Conservation (phyloP, 2,888 invertebrate genomes). For the Muscina levida region DNA sequence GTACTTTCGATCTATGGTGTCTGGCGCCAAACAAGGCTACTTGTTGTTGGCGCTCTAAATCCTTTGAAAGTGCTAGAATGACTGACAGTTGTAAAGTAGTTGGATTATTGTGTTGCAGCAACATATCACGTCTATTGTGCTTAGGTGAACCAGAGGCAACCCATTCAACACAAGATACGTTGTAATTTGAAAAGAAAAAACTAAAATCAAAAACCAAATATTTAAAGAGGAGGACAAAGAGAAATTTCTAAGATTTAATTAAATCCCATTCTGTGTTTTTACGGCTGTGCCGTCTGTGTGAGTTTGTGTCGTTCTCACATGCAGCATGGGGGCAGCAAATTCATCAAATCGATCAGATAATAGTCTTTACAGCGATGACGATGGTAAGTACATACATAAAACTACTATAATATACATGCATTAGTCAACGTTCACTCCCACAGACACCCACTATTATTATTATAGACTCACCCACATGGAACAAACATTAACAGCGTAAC, state of each 20-base stretch:
- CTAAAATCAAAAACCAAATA: not conserved
- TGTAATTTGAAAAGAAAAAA: constrained; percentile 21
- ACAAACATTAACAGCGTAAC: too few species aligned
- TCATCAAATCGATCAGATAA: constrained; percentile 78
- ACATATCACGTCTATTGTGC: not conserved
- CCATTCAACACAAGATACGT: not conserved
- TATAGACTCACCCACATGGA: too few species aligned
- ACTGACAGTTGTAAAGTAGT: constrained; percentile 5
- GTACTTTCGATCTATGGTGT: not conserved
- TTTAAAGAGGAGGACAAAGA: too few species aligned
- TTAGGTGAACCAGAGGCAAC: too few species aligned
- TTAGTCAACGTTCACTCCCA: not conserved
- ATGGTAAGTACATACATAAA: constrained; percentile 76
- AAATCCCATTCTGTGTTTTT: too few species aligned
- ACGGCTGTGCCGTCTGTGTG: not conserved
- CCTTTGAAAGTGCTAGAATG: constrained; percentile 13
- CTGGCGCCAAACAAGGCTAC: not conserved
- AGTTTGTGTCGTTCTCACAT: constrained; percentile 36
- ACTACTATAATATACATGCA: not conserved
- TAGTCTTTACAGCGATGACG: constrained; percentile 78
- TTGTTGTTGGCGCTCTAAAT: constrained; percentile 22
- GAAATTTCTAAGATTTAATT: too few species aligned
- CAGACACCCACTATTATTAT: too few species aligned
- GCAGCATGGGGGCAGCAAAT: constrained; percentile 78
- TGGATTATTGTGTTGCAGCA: constrained; percentile 17